Conservation (phyloP, 2,113 vertebrate species). For the Centropristis striata region DNA sequence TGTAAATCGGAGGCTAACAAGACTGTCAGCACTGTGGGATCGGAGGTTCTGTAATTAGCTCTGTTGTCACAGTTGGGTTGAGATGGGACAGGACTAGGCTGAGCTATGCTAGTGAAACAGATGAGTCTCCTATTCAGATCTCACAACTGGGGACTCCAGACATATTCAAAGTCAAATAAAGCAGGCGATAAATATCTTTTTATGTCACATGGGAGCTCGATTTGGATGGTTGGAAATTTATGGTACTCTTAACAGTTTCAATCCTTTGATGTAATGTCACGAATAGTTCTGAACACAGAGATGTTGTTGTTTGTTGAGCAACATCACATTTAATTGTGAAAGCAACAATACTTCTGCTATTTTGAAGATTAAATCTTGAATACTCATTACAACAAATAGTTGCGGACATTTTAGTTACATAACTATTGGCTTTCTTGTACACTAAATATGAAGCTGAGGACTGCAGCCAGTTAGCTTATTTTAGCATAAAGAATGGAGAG, state of each 20-base stretch:
- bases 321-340: neutral
- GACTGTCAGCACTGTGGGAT: slow-evolving; percentile 66
- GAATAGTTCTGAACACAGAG: neutral
- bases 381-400: no score
- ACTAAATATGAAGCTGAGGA: neutral
- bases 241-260: neutral
- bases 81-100: slow-evolving; percentile 59
- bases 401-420: neutral
- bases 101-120: slow-evolving; percentile 61
- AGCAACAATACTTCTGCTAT: neutral
- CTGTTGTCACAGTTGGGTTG: slow-evolving; percentile 70
- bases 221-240: neutral
- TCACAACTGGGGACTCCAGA: slow-evolving; percentile 39
- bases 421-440: neutral
- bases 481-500: neutral
- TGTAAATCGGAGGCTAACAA: slow-evolving; percentile 76
- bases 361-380: neutral
- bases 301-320: neutral
- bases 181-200: slow-evolving; percentile 8
- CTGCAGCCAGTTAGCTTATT: neutral
- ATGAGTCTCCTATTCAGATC: slow-evolving; percentile 57
- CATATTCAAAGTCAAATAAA: slow-evolving; percentile 26
- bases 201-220: neutral
- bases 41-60: slow-evolving; percentile 71
- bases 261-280: neutral